Evolutionary conservation across 2,888 invertebrate genomes (phyloP).

Genomic region (Cancer borealis): DNA sequence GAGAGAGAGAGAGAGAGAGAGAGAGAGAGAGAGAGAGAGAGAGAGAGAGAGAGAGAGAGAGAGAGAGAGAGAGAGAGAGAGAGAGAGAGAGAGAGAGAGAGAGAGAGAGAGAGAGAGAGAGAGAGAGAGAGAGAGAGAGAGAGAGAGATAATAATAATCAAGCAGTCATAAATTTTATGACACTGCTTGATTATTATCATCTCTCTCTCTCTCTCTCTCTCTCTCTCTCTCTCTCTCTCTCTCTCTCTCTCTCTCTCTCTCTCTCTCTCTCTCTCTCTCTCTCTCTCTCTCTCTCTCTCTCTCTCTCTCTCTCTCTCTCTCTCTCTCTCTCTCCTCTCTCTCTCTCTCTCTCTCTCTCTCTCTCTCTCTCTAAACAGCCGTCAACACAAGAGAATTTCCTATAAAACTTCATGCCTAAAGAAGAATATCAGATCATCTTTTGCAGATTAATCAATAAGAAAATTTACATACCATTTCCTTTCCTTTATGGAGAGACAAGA

Average conservation of each 20-base stretch:
- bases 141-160: too few relatives aligned
- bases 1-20: too few relatives aligned
- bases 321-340: not conserved
- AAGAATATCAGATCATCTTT: not conserved
- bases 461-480: not conserved
- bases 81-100: too few relatives aligned
- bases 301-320: not conserved
- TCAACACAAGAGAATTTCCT: not conserved
- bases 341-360: conserved; percentile 20
- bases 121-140: too few relatives aligned
- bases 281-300: not conserved
- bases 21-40: too few relatives aligned
- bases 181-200: too few relatives aligned
- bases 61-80: too few relatives aligned
- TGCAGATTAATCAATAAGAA: not conserved
- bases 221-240: not conserved
- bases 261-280: not conserved
- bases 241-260: not conserved
- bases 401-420: not conserved
- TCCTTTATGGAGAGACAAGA: not conserved
- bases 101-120: too few relatives aligned
- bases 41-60: too few relatives aligned
- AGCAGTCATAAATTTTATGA: too few relatives aligned
- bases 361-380: not conserved
- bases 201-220: too few relatives aligned